Evolutionary conservation across 2,888 invertebrate genomes (phyloP), one percentile per base, ranked within the genome.

Genomic region (Agrypnus murinus): DNA sequence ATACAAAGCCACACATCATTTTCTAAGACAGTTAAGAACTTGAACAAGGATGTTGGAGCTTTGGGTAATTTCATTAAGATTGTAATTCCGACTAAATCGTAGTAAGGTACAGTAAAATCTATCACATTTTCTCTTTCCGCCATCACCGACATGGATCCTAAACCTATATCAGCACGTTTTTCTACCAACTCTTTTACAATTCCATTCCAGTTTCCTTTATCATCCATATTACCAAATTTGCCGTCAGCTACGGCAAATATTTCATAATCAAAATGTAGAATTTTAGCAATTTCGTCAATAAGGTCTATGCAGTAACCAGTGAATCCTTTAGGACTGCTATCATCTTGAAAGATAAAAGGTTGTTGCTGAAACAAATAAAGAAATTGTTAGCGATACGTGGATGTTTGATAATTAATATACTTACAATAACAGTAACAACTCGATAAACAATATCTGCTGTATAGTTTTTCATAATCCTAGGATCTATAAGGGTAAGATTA

Each of bases 31-130:
- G 97, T 97, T 76, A 99, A 89, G 85, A 99, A 99, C 87, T 98
- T 98, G 85, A 98, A 98, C 31, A 99, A 88, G 0, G 97, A 97
- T 5, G 98, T 97, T 25, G 95, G 93, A 0, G 95, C 92, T 78
- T 92, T 92, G 0, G 96, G 95, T 76, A 95, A 91, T 82, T 93
- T 93, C 96, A 98, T 98, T 83, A 99, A 89, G 75, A 99, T 98
- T 0, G 97, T 96, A 62, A 98, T 95, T 0, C 99, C 99, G 0
- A 99, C 98, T 75, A 98, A 89, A 87, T 99, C 99, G 85, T 99
- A 99, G 84, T 97, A 99, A 0, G 99, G 98, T 0, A 99, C 97
- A 0, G 99, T 99, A 84, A 98, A 99, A 86, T 99, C 99, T 1
- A 99, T 96, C 0, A 98, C 97, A 81, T 95, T 96, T 86, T 98